phyloP scores from a whole-genome alignment of 2,888 invertebrate species.

The Caradrina kadenii region DNA sequence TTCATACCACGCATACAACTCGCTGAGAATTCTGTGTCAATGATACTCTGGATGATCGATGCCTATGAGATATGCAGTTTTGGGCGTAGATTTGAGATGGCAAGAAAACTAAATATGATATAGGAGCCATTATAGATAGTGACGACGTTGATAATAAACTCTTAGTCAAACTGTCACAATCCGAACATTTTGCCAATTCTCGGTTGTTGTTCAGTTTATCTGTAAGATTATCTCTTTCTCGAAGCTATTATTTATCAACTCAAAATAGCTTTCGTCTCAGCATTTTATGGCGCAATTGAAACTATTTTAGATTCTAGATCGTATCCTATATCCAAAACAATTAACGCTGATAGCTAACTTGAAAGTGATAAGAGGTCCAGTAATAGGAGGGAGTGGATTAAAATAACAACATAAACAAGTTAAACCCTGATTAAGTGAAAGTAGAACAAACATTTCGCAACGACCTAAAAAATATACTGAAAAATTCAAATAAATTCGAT shows the following conservation, averaged over 20 bases:
- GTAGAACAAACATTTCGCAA: constrained; percentile 2
- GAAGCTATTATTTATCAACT: constrained; percentile 52
- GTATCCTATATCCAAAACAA: constrained; percentile 31
- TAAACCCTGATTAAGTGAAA: not conserved
- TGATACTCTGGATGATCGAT: constrained; percentile 28
- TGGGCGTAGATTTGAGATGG: constrained; percentile 40
- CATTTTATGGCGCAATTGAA: constrained; percentile 28
- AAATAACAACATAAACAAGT: not conserved
- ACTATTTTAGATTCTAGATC: constrained; percentile 38
- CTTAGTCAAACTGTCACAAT: constrained; percentile 60
- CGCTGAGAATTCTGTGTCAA: constrained; percentile 56
- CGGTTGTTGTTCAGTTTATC: constrained; percentile 51
- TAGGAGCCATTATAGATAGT: constrained; percentile 39
- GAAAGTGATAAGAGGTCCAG: not conserved
- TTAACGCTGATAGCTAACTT: not conserved
- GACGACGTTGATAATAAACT: constrained; percentile 59
- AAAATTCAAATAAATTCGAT: constrained; percentile 19
- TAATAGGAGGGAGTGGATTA: not conserved
- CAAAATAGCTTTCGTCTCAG: constrained; percentile 51
- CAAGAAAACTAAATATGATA: constrained; percentile 35
- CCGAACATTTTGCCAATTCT: constrained; percentile 63
- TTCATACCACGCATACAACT: constrained; percentile 59
- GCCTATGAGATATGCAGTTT: constrained; percentile 18
- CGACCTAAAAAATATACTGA: constrained; percentile 1
- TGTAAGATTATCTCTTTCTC: constrained; percentile 60